A percentile compares a stretch with the other conserved stretches of the same genome.
phyloP scores from a whole-genome alignment of 1,140 invertebrate genomes.

The Thereuonema tuberculata region DNA sequence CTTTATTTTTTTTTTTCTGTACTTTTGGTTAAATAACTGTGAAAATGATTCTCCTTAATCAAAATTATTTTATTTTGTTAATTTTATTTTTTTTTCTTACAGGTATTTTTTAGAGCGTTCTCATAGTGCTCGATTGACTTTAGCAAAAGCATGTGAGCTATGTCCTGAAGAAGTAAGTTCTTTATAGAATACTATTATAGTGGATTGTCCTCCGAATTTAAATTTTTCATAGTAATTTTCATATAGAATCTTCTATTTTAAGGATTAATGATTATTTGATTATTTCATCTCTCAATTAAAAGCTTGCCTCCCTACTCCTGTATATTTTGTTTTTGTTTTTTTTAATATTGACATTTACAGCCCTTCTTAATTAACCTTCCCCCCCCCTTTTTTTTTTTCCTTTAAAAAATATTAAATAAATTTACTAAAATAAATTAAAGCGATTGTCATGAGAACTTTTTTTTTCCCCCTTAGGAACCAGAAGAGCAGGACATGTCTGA shows the following conservation, averaged over 20 bases:
- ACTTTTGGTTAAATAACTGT: too few species aligned
- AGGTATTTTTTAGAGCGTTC: conserved; percentile 82
- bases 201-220: not conserved
- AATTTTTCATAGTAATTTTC: not conserved
- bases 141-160: conserved; percentile 67
- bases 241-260: not conserved
- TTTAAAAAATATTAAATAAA: too few species aligned
- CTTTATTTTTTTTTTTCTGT: too few species aligned
- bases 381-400: too few species aligned
- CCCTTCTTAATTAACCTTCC: too few species aligned
- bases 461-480: conserved; percentile 9
- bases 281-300: too few species aligned
- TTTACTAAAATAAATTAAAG: too few species aligned
- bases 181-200: not conserved
- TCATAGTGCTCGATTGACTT: conserved; percentile 76
- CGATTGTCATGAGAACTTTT: not conserved
- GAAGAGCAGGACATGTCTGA: conserved; percentile 31
- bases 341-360: not conserved
- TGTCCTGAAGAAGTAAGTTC: conserved; percentile 57
- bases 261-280: not conserved
- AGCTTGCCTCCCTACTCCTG: too few species aligned
- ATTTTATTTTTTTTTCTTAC: conserved; percentile 1
- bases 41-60: too few species aligned
- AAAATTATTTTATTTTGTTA: not conserved
- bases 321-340: not conserved